phyloP scores from a whole-genome alignment of 2,888 invertebrate genomes.

The Archaeoteleia sp. region DNA sequence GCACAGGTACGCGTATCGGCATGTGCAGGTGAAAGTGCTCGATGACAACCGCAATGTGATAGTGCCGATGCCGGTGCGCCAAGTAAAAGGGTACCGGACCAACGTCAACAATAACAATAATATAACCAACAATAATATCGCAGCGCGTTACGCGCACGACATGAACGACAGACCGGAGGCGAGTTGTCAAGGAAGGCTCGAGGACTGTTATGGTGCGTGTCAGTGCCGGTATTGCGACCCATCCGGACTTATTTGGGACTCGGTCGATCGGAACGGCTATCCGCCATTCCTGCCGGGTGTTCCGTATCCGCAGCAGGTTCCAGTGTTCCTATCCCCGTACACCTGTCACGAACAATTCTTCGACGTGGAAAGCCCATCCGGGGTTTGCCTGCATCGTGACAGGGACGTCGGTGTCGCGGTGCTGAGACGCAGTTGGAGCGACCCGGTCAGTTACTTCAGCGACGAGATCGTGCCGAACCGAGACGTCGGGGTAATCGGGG shows the following conservation, averaged over 20 bases:
- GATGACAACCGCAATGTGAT: slow-evolving; percentile 73
- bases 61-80: slow-evolving; percentile 58
- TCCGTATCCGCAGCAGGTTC: slow-evolving; percentile 29
- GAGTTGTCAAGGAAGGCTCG: slow-evolving; percentile 60
- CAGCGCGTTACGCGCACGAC: slow-evolving; percentile 45
- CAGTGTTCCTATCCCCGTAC: slow-evolving; percentile 43
- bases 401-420: slow-evolving; percentile 53
- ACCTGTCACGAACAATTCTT: slow-evolving; percentile 38
- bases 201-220: slow-evolving; percentile 74
- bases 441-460: slow-evolving; percentile 76
- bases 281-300: slow-evolving; percentile 73
- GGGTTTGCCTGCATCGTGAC: slow-evolving; percentile 58
- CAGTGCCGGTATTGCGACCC: slow-evolving; percentile 87
- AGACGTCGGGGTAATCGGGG: slow-evolving; percentile 73
- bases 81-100: slow-evolving; percentile 49
- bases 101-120: slow-evolving; percentile 40
- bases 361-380: slow-evolving; percentile 67
- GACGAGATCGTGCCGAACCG: slow-evolving; percentile 71
- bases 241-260: slow-evolving; percentile 84
- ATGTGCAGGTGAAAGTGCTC: slow-evolving; percentile 77
- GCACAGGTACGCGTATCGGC: slow-evolving; percentile 71
- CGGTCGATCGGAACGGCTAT: slow-evolving; percentile 78
- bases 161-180: slow-evolving; percentile 54
- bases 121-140: slow-evolving; percentile 5
- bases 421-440: slow-evolving; percentile 80